Conservation (phyloP, 1,140 invertebrate genomes). For the Lasioglossum baleicum region DNA sequence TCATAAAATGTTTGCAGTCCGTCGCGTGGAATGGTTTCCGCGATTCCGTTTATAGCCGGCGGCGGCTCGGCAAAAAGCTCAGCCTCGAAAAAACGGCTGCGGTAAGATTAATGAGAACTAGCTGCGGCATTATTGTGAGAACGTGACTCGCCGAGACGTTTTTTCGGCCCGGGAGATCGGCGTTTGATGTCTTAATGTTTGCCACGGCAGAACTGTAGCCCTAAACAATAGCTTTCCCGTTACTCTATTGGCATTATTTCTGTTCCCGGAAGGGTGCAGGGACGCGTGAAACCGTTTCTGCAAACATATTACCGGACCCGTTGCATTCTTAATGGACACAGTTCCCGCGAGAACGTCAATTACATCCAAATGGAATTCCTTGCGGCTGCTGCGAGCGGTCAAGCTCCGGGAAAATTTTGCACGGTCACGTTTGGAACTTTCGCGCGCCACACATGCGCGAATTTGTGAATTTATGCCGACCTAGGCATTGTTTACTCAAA, state of each 20-base stretch:
- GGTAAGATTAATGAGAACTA: not conserved
- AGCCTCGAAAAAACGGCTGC: not conserved
- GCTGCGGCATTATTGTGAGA: not conserved
- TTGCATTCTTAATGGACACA: not conserved
- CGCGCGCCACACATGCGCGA: not conserved
- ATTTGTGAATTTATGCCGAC: not conserved
- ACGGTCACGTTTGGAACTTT: not conserved
- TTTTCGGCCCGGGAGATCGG: not conserved
- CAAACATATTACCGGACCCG: not conserved
- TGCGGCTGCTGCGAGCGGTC: not conserved
- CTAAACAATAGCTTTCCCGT: too few species aligned
- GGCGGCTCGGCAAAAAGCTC: not conserved
- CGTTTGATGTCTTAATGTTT: not conserved
- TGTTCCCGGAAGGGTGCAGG: not conserved
- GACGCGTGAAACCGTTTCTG: not conserved
- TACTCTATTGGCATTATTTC: too few species aligned
- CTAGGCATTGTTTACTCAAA: not conserved
- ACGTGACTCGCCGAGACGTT: not conserved
- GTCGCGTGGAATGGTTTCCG: not conserved
- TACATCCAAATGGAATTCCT: not conserved
- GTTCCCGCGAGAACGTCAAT: not conserved
- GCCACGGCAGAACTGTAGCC: too few species aligned
- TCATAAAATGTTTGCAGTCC: not conserved
- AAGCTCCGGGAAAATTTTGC: not conserved
- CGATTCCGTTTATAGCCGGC: not conserved